Evolutionary conservation across 1,140 invertebrate genomes (phyloP).

Genomic region (Marisa cornuarietis): DNA sequence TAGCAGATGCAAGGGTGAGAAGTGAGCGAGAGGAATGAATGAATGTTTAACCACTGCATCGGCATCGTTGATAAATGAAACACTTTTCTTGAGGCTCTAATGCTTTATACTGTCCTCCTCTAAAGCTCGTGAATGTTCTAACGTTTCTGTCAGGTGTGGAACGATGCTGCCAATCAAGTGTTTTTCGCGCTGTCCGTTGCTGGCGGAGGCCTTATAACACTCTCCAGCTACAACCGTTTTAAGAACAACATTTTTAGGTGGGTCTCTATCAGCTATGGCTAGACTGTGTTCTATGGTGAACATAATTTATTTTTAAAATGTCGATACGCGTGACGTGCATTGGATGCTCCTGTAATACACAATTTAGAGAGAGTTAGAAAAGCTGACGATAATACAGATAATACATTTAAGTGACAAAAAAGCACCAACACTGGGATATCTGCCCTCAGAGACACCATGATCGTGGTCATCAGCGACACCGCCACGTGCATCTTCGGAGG

Average conservation of each 20-base stretch:
- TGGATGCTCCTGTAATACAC: too few species aligned
- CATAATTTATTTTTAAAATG: too few species aligned
- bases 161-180: conserved; percentile 62
- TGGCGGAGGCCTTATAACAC: conserved; percentile 58
- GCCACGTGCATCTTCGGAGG: conserved; percentile 98
- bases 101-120: neutral
- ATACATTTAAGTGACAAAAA: neutral
- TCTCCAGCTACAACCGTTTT: conserved; percentile 63
- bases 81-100: neutral
- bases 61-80: neutral
- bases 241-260: conserved; percentile 59
- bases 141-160: conserved; percentile 55
- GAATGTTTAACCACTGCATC: neutral
- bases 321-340: too few species aligned
- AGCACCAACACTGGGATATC: neutral
- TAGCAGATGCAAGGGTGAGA: conserved; percentile 45
- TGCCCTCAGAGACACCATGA: conserved; percentile 85
- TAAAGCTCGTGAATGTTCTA: neutral
- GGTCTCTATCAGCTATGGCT: too few species aligned
- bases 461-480: conserved; percentile 94
- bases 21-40: neutral
- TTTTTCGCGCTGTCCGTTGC: conserved; percentile 63
- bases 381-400: too few species aligned
- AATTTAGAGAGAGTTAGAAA: too few species aligned
- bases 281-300: too few species aligned